Percentiles rank a stretch among this genome's conserved stretches.
phyloP scores from a whole-genome alignment of 1,140 invertebrate genomes.

The Tribolium castaneum region DNA sequence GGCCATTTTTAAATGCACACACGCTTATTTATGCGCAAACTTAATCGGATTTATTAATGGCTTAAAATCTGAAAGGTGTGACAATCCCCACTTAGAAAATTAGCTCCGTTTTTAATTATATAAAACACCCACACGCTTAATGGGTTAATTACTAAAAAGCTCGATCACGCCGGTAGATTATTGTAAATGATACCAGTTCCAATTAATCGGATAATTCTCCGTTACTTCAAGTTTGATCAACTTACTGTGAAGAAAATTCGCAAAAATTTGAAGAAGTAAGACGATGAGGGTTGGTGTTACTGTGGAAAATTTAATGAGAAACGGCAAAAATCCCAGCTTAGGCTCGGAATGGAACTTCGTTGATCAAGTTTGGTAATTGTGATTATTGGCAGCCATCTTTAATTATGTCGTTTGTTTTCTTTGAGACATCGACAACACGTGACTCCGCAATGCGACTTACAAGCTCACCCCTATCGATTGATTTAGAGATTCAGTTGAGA shows the following conservation, averaged over 20 bases:
- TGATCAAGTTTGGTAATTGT: not conserved
- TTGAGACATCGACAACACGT: slow-evolving; percentile 34
- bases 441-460: slow-evolving; percentile 39
- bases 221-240: not conserved
- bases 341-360: not conserved
- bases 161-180: not conserved
- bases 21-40: not conserved
- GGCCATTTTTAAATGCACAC: not conserved
- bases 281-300: too few relatives aligned
- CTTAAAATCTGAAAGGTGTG: not conserved
- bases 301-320: too few relatives aligned
- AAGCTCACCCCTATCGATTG: slow-evolving; percentile 36
- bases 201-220: not conserved
- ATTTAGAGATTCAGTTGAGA: slow-evolving; percentile 38
- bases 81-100: not conserved
- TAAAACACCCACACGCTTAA: not conserved
- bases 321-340: too few relatives aligned
- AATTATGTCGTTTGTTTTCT: slow-evolving; percentile 39
- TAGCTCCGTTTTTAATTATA: not conserved
- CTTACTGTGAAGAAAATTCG: not conserved
- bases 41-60: not conserved
- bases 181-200: not conserved
- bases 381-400: not conserved
- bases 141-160: not conserved
- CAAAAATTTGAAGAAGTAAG: too few relatives aligned